phyloP scores from a whole-genome alignment of 2,888 invertebrate species.

The Andricus curvator region DNA sequence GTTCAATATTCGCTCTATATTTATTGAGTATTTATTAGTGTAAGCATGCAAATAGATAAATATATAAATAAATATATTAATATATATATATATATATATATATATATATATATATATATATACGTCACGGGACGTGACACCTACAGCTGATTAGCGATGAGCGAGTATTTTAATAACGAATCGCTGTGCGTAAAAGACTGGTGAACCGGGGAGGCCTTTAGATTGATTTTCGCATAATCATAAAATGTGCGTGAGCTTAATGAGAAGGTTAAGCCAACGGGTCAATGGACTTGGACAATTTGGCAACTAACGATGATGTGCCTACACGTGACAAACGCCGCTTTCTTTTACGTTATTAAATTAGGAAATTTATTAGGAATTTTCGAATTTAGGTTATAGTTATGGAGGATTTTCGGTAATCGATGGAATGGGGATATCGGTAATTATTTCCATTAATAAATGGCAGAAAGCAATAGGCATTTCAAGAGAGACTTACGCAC shows the following conservation, averaged over 20 bases:
- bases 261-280: neutral
- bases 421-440: too few species aligned
- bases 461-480: neutral
- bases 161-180: constrained; percentile 3
- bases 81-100: too few species aligned
- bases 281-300: neutral
- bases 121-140: too few species aligned
- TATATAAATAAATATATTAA: too few species aligned
- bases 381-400: too few species aligned
- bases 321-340: neutral
- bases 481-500: too few species aligned
- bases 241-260: neutral
- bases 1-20: too few species aligned
- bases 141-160: constrained; percentile 12
- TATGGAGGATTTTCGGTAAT: too few species aligned
- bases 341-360: neutral
- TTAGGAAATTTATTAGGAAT: neutral
- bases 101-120: too few species aligned
- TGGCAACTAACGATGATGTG: neutral
- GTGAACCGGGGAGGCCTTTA: neutral
- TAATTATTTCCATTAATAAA: too few species aligned
- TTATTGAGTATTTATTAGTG: too few species aligned
- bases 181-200: neutral
- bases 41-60: too few species aligned
- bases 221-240: constrained; percentile 20